A percentile compares a stretch with the other conserved stretches of the same genome.
Conservation (phyloP, 2,888 invertebrate genomes). For the Drosophila picticornis region DNA sequence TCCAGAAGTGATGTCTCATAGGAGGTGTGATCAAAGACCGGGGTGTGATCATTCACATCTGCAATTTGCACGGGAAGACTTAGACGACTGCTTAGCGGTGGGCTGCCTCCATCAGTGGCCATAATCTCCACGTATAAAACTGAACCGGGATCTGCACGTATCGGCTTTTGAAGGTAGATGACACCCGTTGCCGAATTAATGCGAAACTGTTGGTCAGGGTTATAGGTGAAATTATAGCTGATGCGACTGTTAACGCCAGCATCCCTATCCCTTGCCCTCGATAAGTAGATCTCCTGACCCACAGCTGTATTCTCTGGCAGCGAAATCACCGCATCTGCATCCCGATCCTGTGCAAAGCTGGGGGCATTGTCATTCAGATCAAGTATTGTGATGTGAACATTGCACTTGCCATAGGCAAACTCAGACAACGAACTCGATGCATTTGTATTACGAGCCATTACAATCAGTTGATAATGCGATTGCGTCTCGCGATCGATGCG, state of each 20-base stretch:
- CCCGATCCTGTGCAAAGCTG: slow-evolving; percentile 91
- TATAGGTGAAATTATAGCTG: slow-evolving; percentile 92
- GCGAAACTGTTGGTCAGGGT: slow-evolving; percentile 92
- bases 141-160: slow-evolving; percentile 90
- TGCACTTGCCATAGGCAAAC: slow-evolving; percentile 91
- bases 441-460: slow-evolving; percentile 89
- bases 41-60: slow-evolving; percentile 98
- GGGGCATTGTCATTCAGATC: slow-evolving; percentile 98
- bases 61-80: slow-evolving; percentile 90
- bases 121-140: slow-evolving; percentile 91
- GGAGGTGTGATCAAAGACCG: slow-evolving; percentile 95
- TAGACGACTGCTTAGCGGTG: slow-evolving; percentile 91
- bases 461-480: slow-evolving; percentile 90
- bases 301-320: slow-evolving; percentile 96
- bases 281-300: slow-evolving; percentile 96
- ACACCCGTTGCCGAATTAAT: slow-evolving; percentile 95
- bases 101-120: slow-evolving; percentile 93
- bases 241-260: slow-evolving; percentile 95
- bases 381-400: slow-evolving; percentile 92
- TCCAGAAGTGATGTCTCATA: slow-evolving; percentile 97
- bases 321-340: slow-evolving; percentile 87
- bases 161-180: slow-evolving; percentile 93
- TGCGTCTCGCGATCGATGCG: slow-evolving; percentile 94
- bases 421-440: slow-evolving; percentile 82
- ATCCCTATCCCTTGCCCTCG: slow-evolving; percentile 94